Evolutionary conservation across 2,888 invertebrate species (phyloP).

Genomic region (Mythimna vitellina): DNA sequence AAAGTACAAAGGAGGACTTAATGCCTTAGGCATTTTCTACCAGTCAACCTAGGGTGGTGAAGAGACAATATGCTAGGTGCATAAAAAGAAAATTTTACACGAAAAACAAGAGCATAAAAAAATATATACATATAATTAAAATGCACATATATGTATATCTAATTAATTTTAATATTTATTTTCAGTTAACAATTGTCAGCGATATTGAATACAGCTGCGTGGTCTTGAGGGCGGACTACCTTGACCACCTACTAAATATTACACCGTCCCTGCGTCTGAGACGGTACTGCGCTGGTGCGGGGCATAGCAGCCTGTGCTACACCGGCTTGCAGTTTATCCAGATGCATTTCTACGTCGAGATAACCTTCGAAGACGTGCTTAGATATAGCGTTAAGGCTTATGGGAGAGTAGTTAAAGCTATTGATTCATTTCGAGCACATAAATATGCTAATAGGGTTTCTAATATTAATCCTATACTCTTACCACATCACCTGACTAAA

Average conservation of each 20-base stretch:
- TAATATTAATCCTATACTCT: accelerated
- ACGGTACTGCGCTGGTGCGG: slow-evolving; percentile 67
- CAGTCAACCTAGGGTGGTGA: no score
- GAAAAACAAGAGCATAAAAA: no score
- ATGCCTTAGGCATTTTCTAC: no score
- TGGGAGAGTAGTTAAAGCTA: slow-evolving; percentile 58
- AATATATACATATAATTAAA: no score
- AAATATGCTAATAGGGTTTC: not conserved
- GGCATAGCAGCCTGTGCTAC: slow-evolving; percentile 61
- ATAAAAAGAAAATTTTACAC: no score
- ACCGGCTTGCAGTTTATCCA: slow-evolving; percentile 63
- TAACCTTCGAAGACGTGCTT: slow-evolving; percentile 47
- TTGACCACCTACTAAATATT: not conserved
- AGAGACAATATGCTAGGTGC: no score
- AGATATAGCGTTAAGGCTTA: slow-evolving; percentile 8
- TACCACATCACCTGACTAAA: no score
- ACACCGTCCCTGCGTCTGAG: slow-evolving; percentile 63
- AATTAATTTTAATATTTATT: not conserved
- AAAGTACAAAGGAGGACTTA: no score
- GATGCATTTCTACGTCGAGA: slow-evolving; percentile 71
- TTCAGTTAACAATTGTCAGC: slow-evolving; percentile 70
- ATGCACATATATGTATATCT: no score
- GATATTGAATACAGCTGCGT: slow-evolving; percentile 74
- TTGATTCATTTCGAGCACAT: slow-evolving; percentile 52
- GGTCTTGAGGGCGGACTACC: slow-evolving; percentile 59